phyloP scores from a whole-genome alignment of 2,888 invertebrate species.

The Cryptocheilus praepositus region DNA sequence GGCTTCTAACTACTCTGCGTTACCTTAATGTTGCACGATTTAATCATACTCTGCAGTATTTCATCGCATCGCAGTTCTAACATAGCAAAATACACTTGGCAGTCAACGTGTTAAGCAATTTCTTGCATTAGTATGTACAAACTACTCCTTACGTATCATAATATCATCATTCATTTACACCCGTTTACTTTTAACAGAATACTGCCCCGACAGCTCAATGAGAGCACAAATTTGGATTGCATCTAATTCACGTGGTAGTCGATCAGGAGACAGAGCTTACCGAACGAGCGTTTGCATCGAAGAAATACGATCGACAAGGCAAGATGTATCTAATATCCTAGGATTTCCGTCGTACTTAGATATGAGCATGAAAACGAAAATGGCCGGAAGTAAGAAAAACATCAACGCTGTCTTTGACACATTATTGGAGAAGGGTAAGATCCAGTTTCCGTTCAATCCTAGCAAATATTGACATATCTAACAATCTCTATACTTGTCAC shows the following conservation, averaged over 20 bases:
- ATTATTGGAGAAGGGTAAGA: slow-evolving; percentile 78
- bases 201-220: slow-evolving; percentile 86
- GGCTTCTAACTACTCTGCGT: too few species aligned
- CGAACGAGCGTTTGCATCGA: slow-evolving; percentile 86
- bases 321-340: slow-evolving; percentile 84
- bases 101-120: too few species aligned
- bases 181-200: slow-evolving; percentile 75
- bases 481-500: slow-evolving; percentile 12
- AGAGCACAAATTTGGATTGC: slow-evolving; percentile 93
- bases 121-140: background rate
- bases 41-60: too few species aligned
- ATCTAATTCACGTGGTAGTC: slow-evolving; percentile 82
- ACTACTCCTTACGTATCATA: background rate
- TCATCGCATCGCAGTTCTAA: too few species aligned
- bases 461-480: background rate
- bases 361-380: slow-evolving; percentile 95
- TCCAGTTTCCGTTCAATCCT: background rate
- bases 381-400: slow-evolving; percentile 89
- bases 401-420: slow-evolving; percentile 83
- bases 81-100: too few species aligned
- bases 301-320: slow-evolving; percentile 83
- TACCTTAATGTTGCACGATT: too few species aligned
- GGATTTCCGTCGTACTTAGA: slow-evolving; percentile 88
- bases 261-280: slow-evolving; percentile 79
- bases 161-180: background rate